Conservation (phyloP, 2,797 vertebrate genomes). For the Tolypeutes matacus region DNA sequence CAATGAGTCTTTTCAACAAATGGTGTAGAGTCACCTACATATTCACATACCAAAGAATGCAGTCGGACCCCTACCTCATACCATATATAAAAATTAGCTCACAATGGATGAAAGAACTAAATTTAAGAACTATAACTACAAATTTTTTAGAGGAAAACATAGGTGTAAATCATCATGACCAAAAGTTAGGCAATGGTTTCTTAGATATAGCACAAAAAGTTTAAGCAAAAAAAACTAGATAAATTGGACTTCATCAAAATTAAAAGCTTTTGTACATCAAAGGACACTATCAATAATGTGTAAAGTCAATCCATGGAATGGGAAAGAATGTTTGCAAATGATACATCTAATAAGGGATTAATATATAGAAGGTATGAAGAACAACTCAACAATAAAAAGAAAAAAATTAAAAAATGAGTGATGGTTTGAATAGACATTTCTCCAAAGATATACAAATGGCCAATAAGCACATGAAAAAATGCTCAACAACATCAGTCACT, state of each 20-base stretch:
- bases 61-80: not conserved
- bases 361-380: not conserved
- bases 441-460: not conserved
- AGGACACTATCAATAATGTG: not conserved
- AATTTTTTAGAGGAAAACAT: not conserved
- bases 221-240: not conserved
- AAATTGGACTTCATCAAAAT: not conserved
- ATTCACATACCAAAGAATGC: not conserved
- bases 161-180: not conserved
- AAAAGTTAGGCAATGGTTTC: not conserved
- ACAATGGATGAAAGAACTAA: not conserved
- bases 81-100: not conserved
- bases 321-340: conserved; percentile 39
- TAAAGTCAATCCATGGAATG: not conserved
- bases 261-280: not conserved
- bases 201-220: not conserved
- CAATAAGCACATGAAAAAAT: no score
- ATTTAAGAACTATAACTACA: not conserved
- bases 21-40: not conserved
- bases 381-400: not conserved
- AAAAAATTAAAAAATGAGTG: not conserved
- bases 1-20: not conserved
- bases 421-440: not conserved
- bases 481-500: no score
- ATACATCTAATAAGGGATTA: not conserved